These are phyloP conservation scores for Upupa epops DNA, from an alignment of 2,113 vertebrate genomes.

Conservation along the genomic window DNA sequence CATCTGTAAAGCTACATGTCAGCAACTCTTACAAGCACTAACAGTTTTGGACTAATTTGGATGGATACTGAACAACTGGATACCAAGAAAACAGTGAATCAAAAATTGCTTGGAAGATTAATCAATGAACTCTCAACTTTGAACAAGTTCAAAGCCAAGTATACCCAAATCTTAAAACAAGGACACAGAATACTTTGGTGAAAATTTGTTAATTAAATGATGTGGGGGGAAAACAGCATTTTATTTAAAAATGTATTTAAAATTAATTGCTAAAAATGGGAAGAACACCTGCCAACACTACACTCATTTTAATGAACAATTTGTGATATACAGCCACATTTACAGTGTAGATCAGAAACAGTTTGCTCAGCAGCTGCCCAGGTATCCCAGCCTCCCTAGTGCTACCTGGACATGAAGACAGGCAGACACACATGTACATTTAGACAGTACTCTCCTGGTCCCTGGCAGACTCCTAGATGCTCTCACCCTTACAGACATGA, in stretches of 20 bases:
- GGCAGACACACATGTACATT: no score
- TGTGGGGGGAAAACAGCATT: fast-evolving
- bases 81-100: background rate
- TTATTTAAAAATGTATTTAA: background rate
- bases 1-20: background rate
- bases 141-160: background rate
- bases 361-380: background rate
- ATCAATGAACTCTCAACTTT: background rate
- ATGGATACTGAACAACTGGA: background rate
- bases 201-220: background rate
- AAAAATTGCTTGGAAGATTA: background rate
- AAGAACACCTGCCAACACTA: background rate
- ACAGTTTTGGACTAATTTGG: background rate
- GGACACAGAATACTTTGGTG: background rate
- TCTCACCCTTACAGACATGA: background rate
- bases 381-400: background rate
- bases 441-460: background rate
- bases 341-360: background rate
- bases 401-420: background rate
- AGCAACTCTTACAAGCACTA: background rate
- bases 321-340: background rate
- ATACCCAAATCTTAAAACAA: background rate
- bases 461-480: background rate
- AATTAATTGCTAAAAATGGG: background rate
- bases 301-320: background rate